Conservation (phyloP, 53 echinoderm and acorn worm species). For the Paracentrotus lividus region DNA sequence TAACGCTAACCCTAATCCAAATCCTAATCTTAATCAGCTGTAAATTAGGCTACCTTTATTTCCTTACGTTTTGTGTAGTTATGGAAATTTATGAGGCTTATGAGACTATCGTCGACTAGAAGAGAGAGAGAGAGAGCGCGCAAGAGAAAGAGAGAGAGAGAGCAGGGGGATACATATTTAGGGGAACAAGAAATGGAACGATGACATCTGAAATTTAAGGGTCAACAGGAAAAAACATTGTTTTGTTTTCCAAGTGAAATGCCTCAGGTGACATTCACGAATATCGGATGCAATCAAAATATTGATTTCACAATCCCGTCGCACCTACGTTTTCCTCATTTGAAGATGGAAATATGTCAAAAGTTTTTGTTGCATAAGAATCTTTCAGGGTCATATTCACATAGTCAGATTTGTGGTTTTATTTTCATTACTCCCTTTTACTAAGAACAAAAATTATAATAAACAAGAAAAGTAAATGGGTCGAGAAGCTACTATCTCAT, state of each 20-base stretch:
- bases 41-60: too few relatives aligned
- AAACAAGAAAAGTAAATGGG: background rate
- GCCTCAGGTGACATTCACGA: background rate
- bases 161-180: too few relatives aligned
- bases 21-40: too few relatives aligned
- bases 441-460: background rate
- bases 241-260: background rate
- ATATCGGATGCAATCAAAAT: constrained; percentile 36
- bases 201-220: background rate
- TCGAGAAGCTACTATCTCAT: too few relatives aligned
- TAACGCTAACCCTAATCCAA: too few relatives aligned
- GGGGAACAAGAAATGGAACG: background rate
- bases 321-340: background rate
- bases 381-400: background rate
- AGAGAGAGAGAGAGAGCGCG: background rate
- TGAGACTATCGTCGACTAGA: too few relatives aligned
- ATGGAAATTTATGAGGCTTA: too few relatives aligned
- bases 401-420: background rate
- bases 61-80: too few relatives aligned
- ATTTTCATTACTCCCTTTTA: too few relatives aligned
- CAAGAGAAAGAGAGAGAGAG: background rate
- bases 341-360: background rate
- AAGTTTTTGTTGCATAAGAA: background rate
- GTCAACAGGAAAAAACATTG: background rate
- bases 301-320: background rate